Evolutionary conservation across 1,140 invertebrate genomes (phyloP).

Genomic region (Lasaia peninsularis): DNA sequence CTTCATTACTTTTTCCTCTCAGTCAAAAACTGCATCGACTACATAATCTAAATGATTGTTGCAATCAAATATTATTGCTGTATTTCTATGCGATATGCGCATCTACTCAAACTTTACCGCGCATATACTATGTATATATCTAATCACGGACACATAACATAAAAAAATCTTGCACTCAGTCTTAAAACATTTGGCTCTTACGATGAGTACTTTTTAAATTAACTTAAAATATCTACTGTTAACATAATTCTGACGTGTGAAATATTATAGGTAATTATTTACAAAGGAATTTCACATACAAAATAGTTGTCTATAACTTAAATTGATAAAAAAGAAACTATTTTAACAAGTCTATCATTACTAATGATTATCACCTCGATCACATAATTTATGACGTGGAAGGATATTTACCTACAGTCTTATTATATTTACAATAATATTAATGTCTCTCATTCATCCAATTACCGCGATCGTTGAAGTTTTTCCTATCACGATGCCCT

Average conservation of each 20-base stretch:
- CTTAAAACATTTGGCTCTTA: constrained; percentile 73
- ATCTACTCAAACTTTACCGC: neutral
- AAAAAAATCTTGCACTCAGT: constrained; percentile 63
- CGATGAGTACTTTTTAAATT: constrained; percentile 60
- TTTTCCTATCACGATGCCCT: constrained; percentile 74
- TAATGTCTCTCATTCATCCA: constrained; percentile 74
- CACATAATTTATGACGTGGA: constrained; percentile 59
- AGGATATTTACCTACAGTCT: constrained; percentile 53
- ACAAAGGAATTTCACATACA: constrained; percentile 45
- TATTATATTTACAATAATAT: constrained; percentile 39
- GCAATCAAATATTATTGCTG: constrained; percentile 1
- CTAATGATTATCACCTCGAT: constrained; percentile 64
- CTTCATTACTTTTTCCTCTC: neutral
- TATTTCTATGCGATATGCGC: neutral
- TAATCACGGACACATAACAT: constrained; percentile 17
- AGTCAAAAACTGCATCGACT: neutral
- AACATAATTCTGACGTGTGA: constrained; percentile 16
- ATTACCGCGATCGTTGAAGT: constrained; percentile 64
- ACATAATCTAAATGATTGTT: neutral
- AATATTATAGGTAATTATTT: constrained; percentile 27
- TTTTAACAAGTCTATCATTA: constrained; percentile 47
- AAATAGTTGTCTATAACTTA: constrained; percentile 9
- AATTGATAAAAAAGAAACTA: constrained; percentile 43
- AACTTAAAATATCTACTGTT: constrained; percentile 42
- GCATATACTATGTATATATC: neutral